A percentile compares a stretch with the other conserved stretches of the same genome.
Evolutionary conservation across 2,113 vertebrate species (phyloP).

Genomic region (Nyctibius bracteatus): DNA sequence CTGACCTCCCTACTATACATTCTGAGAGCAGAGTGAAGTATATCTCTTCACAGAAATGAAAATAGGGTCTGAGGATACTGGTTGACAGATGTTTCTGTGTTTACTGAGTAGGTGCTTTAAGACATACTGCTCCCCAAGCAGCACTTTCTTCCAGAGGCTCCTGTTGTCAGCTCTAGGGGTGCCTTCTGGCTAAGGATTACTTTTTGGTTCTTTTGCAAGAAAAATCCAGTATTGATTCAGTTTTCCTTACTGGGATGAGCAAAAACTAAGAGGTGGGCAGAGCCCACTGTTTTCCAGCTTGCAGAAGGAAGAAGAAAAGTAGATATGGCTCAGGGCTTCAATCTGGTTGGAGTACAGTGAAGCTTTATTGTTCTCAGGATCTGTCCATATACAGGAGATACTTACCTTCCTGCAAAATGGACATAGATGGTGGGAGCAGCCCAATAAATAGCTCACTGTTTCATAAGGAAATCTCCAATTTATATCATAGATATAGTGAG

Average conservation of each 20-base stretch:
- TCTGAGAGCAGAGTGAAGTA: neutral
- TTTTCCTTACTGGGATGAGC: neutral
- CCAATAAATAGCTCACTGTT: neutral
- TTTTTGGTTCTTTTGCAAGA: neutral
- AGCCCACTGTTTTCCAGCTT: neutral
- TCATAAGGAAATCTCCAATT: neutral
- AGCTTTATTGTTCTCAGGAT: neutral
- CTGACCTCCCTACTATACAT: neutral
- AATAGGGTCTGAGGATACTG: neutral
- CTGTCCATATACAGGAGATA: neutral
- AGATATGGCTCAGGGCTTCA: neutral
- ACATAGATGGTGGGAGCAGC: neutral
- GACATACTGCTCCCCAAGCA: neutral
- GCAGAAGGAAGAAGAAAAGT: neutral
- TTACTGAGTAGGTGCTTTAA: neutral
- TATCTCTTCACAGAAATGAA: neutral
- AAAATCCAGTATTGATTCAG: neutral
- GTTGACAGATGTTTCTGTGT: neutral
- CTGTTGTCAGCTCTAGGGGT: neutral
- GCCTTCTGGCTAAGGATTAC: neutral
- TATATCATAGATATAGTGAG: neutral
- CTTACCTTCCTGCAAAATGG: neutral
- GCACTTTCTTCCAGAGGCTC: neutral
- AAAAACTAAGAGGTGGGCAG: neutral
- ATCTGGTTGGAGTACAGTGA: neutral